These are phyloP conservation scores for Drosophila bipectinata DNA, from an alignment of 1,140 invertebrate genomes.

Conservation along the genomic window DNA sequence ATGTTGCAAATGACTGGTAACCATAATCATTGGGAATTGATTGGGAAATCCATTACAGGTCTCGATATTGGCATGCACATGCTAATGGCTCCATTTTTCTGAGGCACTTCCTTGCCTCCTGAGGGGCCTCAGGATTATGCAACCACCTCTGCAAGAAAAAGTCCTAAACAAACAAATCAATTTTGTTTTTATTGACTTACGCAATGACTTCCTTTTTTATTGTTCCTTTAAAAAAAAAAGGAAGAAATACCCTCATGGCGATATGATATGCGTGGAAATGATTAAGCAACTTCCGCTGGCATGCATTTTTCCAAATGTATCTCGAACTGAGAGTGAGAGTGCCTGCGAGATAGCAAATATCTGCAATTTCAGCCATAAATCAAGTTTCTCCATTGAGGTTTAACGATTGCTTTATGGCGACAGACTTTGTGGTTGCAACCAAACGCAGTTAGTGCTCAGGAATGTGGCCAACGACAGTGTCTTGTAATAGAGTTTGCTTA, in stretches of 20 bases:
- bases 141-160: slow-evolving; percentile 18
- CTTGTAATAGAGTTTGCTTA: slow-evolving; percentile 17
- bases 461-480: slow-evolving; percentile 41
- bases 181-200: slow-evolving; percentile 71
- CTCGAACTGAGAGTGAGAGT: slow-evolving; percentile 16
- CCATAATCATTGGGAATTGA: slow-evolving; percentile 47
- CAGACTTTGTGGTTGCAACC: slow-evolving; percentile 34
- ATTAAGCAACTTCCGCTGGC: slow-evolving; percentile 79
- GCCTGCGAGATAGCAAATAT: slow-evolving; percentile 15
- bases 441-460: slow-evolving; percentile 37
- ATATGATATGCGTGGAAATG: slow-evolving; percentile 68
- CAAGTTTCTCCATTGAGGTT: slow-evolving; percentile 62
- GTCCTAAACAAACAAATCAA: slow-evolving; percentile 68
- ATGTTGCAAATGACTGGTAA: slow-evolving; percentile 44
- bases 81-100: slow-evolving; percentile 52
- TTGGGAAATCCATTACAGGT: slow-evolving; percentile 47
- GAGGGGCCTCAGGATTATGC: slow-evolving; percentile 35
- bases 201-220: slow-evolving; percentile 69
- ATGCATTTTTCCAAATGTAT: slow-evolving; percentile 39
- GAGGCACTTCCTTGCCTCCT: slow-evolving; percentile 28
- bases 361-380: slow-evolving; percentile 45
- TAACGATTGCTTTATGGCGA: slow-evolving; percentile 37
- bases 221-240: neutral
- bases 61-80: slow-evolving; percentile 22
- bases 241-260: slow-evolving; percentile 50